Evolutionary conservation across 1,140 invertebrate genomes (phyloP).

Genomic region (Drosophila littoralis): DNA sequence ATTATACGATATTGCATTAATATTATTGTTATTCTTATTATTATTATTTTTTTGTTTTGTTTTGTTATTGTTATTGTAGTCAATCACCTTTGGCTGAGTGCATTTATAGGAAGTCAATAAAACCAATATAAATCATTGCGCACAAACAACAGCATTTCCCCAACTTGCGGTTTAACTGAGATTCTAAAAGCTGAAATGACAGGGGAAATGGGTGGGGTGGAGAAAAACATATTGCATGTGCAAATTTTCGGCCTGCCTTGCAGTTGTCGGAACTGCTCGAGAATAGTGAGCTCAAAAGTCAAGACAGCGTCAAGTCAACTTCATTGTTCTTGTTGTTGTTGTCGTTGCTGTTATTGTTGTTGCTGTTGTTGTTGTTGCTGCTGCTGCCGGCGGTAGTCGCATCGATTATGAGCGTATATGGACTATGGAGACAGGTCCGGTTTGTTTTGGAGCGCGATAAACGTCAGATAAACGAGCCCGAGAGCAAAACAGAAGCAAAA

Average conservation of each 20-base stretch:
- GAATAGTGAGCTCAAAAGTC: constrained; percentile 66
- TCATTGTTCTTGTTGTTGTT: constrained; percentile 55
- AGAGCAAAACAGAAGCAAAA: constrained; percentile 64
- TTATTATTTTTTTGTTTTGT: constrained; percentile 41
- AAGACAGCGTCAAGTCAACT: constrained; percentile 40
- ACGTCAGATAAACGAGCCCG: constrained; percentile 77
- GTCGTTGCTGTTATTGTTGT: constrained; percentile 41
- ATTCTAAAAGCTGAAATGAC: background rate
- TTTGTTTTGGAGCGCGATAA: constrained; percentile 75
- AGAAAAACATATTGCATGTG: constrained; percentile 53
- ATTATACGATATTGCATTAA: constrained; percentile 51
- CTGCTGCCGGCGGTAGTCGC: constrained; percentile 63
- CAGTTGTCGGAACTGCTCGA: constrained; percentile 71
- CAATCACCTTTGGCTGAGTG: constrained; percentile 69
- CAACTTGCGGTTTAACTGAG: constrained; percentile 18
- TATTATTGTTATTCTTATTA: constrained; percentile 34
- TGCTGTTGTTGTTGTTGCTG: constrained; percentile 32
- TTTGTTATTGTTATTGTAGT: constrained; percentile 54
- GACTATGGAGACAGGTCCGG: constrained; percentile 74
- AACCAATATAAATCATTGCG: constrained; percentile 57
- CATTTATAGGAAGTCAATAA: constrained; percentile 79
- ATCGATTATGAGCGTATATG: constrained; percentile 75
- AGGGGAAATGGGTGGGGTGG: background rate
- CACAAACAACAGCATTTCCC: constrained; percentile 43
- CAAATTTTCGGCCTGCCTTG: constrained; percentile 68